Base-by-base conservation (phyloP, 1,140 invertebrate genomes). In the Anastrepha obliqua region DNA sequence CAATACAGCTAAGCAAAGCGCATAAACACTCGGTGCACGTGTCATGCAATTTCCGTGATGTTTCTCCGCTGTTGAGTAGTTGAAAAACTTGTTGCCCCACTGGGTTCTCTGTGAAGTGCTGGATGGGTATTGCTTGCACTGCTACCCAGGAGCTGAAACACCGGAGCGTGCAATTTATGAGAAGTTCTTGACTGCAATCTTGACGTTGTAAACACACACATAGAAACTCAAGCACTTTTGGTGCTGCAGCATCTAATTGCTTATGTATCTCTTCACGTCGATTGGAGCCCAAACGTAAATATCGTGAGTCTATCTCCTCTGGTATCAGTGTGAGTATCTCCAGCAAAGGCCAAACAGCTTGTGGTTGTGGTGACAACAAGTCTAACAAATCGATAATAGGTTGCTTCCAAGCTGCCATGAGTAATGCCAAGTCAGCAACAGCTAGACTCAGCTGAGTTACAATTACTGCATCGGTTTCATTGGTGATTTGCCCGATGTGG, bases 251-350 rank as follows among this genome's bases (percentile, higher is more conserved):
- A 89, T 94, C 95, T 65, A 99, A 94, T 90, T 98, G 96, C 85
- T 96, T 94, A 90, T 96, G 95, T 29, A 99, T 95, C 92, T 98
- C 96, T 88, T 96, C 95, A 87, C 98, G 94, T 90, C 99, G 94
- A 94, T 99, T 99, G 88, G 97, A 97, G 44, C 98, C 98, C 87
- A 99, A 94, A 91, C 97, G 96, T 47, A 99, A 94, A 89, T 96
- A 96, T 90, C 97, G 94, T 13, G 96, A 97, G 91, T 96, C 96
- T 59, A 99, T 96, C 96, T 99, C 99, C 95, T 99, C 98, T n/a
- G 98, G 98, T 90, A 99, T 94, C 9, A 99, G 96, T 64, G 96
- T 98, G 64, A 99, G 95, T 88, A 99, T 96, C 95, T 99, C 98
- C 89, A 99, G 92, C 47, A 99, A 93, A 51, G 98, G 96, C 95